Base-by-base conservation (phyloP, 2,888 invertebrate species). In the Brachypalpus laphriformis region DNA sequence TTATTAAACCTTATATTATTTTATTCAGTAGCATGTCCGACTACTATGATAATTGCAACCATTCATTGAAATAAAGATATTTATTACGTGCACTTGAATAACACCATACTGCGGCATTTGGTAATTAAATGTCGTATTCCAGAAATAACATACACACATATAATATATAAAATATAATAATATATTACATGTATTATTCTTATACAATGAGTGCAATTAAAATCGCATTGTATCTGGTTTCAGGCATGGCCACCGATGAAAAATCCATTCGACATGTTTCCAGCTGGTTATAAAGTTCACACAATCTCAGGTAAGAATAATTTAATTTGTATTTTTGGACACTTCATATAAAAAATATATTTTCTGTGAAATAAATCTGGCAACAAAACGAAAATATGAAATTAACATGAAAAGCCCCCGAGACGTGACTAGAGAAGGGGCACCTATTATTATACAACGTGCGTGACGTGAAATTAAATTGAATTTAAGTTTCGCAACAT, bases 211-310 rank as follows among this genome's bases (percentile, higher is more conserved):
- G 8, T 0, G 49, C 8, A 34, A 63, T 66, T 66, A 56, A 49
- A 57, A 76, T 22, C 6, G 7, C 20, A 54, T 54, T 37, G 37
- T 28, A 11, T 61, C 3, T 70, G 57, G 16, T 88, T 88, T 18
- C 89, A 92, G 91, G 91, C 92, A 85, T 92, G 92, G 91, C 90
- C 92, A 80, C 89, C 89, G 74, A 89, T 91, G 61, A 91, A 90
- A 88, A 91, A 89, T 75, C 88, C 91, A 42, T 92, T 91, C 86
- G 91, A 91, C 87, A 86, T 91, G 20, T 89, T 89, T 57, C 89
- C 90, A 40, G 87, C 82, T 49, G 87, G 89, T 82, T 88, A 89
- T 86, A 88, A 89, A 82, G 88, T 90, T 87, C 91, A 92, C 83
- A 90, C 89, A 54, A 91, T 92, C 57, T 89, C 91, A 90, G 92